A percentile compares a stretch with the other conserved stretches of the same genome.
Conservation (phyloP, 2,113 vertebrate species). For the Tetraodon nigroviridis region DNA sequence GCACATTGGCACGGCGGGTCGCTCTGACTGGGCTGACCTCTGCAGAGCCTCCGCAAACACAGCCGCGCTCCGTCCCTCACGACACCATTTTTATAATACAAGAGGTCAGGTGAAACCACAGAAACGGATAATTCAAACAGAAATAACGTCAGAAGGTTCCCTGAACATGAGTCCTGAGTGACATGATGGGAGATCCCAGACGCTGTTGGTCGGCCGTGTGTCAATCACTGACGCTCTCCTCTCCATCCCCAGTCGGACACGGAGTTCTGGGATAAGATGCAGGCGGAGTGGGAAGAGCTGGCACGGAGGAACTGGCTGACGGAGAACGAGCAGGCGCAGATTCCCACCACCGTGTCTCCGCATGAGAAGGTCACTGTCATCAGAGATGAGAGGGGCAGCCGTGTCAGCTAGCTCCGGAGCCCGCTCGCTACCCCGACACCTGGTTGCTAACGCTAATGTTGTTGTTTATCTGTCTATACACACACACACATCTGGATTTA, state of each 20-base stretch:
- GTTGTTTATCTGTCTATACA: no score
- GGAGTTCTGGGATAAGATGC: conserved; percentile 99
- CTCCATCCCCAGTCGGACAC: conserved; percentile 84
- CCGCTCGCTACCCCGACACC: no score
- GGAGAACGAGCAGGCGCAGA: conserved; percentile 84
- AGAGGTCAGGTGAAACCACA: no score
- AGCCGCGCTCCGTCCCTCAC: neutral
- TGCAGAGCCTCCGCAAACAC: conserved; percentile 1
- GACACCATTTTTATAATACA: no score
- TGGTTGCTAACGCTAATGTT: no score
- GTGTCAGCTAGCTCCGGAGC: neutral
- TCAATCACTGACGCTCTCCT: conserved; percentile 24
- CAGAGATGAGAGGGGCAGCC: conserved; percentile 8
- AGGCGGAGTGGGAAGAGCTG: conserved; percentile 99
- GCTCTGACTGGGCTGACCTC: conserved; percentile 5
- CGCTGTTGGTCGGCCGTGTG: conserved; percentile 20
- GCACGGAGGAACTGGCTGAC: conserved; percentile 96
- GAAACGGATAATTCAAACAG: neutral
- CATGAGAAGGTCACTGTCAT: conserved; percentile 84
- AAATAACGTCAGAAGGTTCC: neutral
- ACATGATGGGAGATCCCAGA: conserved; percentile 25
- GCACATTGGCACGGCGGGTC: conserved; percentile 6
- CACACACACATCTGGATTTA: no score
- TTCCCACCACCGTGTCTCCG: conserved; percentile 82
- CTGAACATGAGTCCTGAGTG: neutral